Base-by-base conservation (phyloP, 2,797 vertebrate species). In the Ctenosaura bakeri region DNA sequence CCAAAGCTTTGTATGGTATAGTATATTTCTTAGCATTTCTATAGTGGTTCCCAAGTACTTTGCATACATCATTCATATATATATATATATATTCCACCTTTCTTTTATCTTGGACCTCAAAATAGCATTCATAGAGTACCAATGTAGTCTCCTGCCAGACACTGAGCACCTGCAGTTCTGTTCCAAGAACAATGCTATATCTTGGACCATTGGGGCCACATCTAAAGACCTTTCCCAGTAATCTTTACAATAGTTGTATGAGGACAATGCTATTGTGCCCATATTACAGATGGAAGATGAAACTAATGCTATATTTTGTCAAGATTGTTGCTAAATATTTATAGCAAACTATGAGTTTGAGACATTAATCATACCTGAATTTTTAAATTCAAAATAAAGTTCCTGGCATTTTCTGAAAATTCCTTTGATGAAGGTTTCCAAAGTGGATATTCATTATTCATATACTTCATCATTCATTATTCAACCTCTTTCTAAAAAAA, bases 1-100 rank as follows among this genome's bases (percentile, higher is more conserved):
- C 71, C 91, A 88, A 12, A 74, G 91, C 73, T 59, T 16, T 88
- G 73, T 89, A 91, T 85, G 81, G 5, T 56, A 71, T 14, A 80
- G 74, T 54, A 29, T 3, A 54, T 84, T 42, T 78, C 62, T 78
- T 78, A 64, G 29, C 59, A 77, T 77, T 46, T 77, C 26, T 86
- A 42, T 52, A 74, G 29, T 84, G 42, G 13, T 50, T 84, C 66
- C 24, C 62, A 62, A 59, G 16, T 46, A 87, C 46, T 62, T 87
- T 78, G 29, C 29, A 64, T 64, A 79, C 42, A 22, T 29, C 56
- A 64, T 4, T 78, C 9, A 46, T 59, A 38, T 71, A 69, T 69
- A 38, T 26, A 54, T 81, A 38, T 71, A 69, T 69, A 38, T 26
- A 54, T 81, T 62, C 38, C 16, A 6, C 13, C 59, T 54, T 35